These are phyloP conservation scores for Cephalopterus ornatus DNA, from an alignment of 2,113 vertebrate species.

Conservation along the genomic window DNA sequence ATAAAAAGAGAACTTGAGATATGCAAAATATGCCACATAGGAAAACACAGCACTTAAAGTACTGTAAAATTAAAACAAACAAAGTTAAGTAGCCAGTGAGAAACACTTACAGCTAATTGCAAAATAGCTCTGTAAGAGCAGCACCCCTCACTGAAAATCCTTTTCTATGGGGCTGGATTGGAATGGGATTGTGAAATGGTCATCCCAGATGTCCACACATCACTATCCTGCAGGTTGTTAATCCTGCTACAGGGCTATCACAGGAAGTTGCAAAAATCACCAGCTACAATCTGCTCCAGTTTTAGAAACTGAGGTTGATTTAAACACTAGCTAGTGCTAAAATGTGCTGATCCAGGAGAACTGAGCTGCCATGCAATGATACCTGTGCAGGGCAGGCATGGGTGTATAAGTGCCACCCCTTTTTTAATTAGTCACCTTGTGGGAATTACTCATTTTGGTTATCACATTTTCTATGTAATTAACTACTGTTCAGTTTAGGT, in stretches of 20 bases:
- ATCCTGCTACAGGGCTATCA: background rate
- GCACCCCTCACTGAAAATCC: background rate
- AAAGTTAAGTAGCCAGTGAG: background rate
- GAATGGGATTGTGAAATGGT: background rate
- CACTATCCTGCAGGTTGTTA: background rate
- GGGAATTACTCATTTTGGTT: background rate
- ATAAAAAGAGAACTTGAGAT: conserved; percentile 25
- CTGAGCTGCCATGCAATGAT: background rate
- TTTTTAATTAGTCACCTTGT: background rate
- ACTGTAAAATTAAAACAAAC: conserved; percentile 9
- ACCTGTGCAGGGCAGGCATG: background rate
- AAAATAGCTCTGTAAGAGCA: background rate
- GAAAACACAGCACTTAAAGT: conserved; percentile 5
- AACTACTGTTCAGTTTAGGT: background rate
- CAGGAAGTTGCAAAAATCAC: background rate
- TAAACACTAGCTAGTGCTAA: background rate
- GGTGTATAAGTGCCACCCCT: background rate
- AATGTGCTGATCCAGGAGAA: background rate
- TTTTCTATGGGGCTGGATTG: background rate
- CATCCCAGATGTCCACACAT: background rate
- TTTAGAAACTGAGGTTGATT: background rate
- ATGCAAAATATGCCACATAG: conserved; percentile 18
- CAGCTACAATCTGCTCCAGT: background rate
- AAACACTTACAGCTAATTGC: background rate
- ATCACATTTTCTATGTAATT: background rate